phyloP scores from a whole-genome alignment of 2,888 invertebrate species.

The Chrysolina haemoptera region DNA sequence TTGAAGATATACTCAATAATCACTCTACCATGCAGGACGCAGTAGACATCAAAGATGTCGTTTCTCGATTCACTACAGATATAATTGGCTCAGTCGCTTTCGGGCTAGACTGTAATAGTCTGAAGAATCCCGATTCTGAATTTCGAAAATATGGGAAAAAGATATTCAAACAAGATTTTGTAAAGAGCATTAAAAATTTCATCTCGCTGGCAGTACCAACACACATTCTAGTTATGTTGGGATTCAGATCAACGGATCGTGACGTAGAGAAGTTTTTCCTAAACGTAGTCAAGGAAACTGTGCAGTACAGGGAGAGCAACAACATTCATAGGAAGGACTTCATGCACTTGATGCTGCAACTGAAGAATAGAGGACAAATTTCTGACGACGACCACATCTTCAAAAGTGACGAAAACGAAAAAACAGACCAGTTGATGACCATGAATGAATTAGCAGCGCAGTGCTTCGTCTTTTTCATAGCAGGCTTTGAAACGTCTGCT shows the following conservation, averaged over 20 bases:
- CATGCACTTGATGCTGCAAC: constrained; percentile 69
- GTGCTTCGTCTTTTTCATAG: constrained; percentile 54
- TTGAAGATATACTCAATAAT: constrained; percentile 46
- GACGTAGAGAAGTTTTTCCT: constrained; percentile 49
- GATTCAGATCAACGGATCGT: neutral
- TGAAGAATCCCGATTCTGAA: constrained; percentile 71
- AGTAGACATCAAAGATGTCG: constrained; percentile 67
- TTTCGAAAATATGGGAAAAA: constrained; percentile 63
- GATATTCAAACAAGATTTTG: constrained; percentile 32
- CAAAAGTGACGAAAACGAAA: constrained; percentile 32
- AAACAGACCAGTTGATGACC: constrained; percentile 34
- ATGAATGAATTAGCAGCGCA: constrained; percentile 39
- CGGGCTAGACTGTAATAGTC: constrained; percentile 73
- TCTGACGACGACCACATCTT: constrained; percentile 48
- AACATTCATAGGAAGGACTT: constrained; percentile 70
- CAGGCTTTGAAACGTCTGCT: constrained; percentile 56
- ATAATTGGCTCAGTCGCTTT: constrained; percentile 74
- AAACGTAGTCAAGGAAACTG: constrained; percentile 64
- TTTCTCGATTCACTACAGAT: constrained; percentile 74
- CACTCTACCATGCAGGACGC: constrained; percentile 37
- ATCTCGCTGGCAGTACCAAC: neutral
- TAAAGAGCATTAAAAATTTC: neutral
- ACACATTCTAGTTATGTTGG: neutral
- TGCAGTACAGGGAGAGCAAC: constrained; percentile 59
- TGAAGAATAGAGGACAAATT: constrained; percentile 61